phyloP scores from a whole-genome alignment of 2,797 vertebrate species.

The Bufotes viridis region DNA sequence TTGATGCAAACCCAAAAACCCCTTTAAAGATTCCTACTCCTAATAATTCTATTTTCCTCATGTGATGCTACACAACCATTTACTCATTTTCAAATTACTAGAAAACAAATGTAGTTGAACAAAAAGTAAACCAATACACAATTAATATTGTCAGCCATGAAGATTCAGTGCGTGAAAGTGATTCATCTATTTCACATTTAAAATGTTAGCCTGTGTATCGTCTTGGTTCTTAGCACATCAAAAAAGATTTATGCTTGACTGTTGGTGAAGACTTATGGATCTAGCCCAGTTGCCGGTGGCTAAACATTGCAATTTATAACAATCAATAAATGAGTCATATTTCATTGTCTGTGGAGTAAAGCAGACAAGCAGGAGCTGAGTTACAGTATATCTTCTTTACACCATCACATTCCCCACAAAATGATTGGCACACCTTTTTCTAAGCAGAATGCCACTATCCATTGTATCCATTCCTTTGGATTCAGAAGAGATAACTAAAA shows the following conservation, averaged over 20 bases:
- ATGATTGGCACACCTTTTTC: neutral
- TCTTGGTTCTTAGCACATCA: constrained; percentile 25
- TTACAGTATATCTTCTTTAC: neutral
- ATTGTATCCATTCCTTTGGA: neutral
- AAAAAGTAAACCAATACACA: neutral
- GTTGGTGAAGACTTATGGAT: constrained; percentile 29
- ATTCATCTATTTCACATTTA: constrained; percentile 14
- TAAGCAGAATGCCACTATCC: too few relatives aligned
- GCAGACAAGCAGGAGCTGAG: neutral
- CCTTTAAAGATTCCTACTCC: neutral
- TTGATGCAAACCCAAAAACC: too few relatives aligned
- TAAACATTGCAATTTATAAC: constrained; percentile 11
- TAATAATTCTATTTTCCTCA: neutral
- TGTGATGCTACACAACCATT: neutral
- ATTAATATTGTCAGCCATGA: neutral
- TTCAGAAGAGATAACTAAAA: constrained; percentile 7
- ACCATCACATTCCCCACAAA: constrained; percentile 1
- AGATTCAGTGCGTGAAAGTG: neutral
- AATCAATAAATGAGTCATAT: constrained; percentile 34
- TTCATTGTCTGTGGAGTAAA: neutral
- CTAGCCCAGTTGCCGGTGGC: constrained; percentile 13
- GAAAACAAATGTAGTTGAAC: constrained; percentile 2
- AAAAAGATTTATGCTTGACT: constrained; percentile 33
- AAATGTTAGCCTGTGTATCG: neutral
- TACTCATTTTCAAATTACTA: neutral